phyloP scores from a whole-genome alignment of 2,113 vertebrate genomes.

The Trichechus manatus region DNA sequence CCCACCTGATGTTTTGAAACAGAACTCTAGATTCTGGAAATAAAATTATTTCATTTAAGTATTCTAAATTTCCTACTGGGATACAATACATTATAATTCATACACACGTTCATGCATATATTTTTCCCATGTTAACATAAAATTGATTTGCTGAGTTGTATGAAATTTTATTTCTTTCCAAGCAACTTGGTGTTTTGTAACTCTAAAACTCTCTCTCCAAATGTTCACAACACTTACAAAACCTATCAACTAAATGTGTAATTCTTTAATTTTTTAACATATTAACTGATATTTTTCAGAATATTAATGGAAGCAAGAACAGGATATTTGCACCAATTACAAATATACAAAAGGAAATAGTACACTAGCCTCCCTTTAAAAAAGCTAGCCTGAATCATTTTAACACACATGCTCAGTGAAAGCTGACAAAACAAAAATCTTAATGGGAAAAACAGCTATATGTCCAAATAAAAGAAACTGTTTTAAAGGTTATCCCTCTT shows the following conservation, averaged over 20 bases:
- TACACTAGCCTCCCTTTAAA: neutral
- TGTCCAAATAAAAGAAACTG: neutral
- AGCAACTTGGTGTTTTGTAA: slow-evolving; percentile 26
- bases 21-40: slow-evolving; percentile 49
- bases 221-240: slow-evolving; percentile 43
- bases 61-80: slow-evolving; percentile 66
- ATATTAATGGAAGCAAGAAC: neutral
- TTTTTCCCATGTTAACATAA: slow-evolving; percentile 35
- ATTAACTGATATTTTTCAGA: neutral
- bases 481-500: neutral
- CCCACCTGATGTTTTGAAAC: slow-evolving; percentile 68
- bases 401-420: neutral
- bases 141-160: slow-evolving; percentile 25
- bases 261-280: neutral
- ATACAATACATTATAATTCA: slow-evolving; percentile 10
- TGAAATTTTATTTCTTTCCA: slow-evolving; percentile 65
- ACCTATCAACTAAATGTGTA: neutral
- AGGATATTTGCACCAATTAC: neutral
- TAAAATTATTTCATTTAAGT: slow-evolving; percentile 61
- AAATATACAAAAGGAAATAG: slow-evolving; percentile 35
- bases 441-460: neutral
- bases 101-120: neutral
- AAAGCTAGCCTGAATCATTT: neutral
- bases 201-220: slow-evolving; percentile 50
- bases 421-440: slow-evolving; percentile 49